These are phyloP conservation scores for Cotesia vestalis DNA, from an alignment of 1,140 invertebrate genomes.

Conservation along the genomic window DNA sequence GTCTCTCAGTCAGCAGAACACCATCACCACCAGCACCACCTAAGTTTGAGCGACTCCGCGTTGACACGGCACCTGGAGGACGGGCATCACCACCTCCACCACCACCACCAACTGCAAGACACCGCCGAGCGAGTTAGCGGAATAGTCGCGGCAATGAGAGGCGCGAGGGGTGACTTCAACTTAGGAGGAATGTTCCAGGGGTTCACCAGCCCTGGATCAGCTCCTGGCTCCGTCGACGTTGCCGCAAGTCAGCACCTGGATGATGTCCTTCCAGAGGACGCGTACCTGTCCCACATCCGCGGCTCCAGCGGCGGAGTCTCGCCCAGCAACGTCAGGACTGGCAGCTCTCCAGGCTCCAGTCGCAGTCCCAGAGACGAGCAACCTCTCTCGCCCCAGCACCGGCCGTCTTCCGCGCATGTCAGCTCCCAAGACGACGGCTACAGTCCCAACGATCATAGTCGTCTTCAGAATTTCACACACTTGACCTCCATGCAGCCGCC, in stretches of 20 bases:
- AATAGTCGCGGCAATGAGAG: slow-evolving; percentile 53
- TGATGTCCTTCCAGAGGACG: slow-evolving; percentile 51
- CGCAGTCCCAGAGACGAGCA: slow-evolving; percentile 58
- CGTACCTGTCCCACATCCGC: slow-evolving; percentile 54
- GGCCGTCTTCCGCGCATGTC: slow-evolving; percentile 34
- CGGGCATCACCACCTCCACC: no score
- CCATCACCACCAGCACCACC: slow-evolving; percentile 48
- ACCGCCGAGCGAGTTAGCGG: slow-evolving; percentile 44
- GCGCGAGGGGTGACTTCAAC: slow-evolving; percentile 45
- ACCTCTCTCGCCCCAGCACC: slow-evolving; percentile 49
- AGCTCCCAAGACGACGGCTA: slow-evolving; percentile 45
- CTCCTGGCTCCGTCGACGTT: slow-evolving; percentile 25
- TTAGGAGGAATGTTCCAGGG: slow-evolving; percentile 50
- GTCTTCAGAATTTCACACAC: slow-evolving; percentile 59
- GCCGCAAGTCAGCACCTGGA: slow-evolving; percentile 51
- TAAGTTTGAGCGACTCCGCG: slow-evolving; percentile 33
- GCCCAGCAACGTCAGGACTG: slow-evolving; percentile 51
- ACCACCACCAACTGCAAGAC: slow-evolving; percentile 27
- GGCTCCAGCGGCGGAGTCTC: slow-evolving; percentile 41
- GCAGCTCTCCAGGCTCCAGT: slow-evolving; percentile 58
- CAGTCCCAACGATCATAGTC: slow-evolving; percentile 53
- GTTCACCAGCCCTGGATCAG: slow-evolving; percentile 25
- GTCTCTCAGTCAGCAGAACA: slow-evolving; percentile 55
- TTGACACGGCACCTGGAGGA: slow-evolving; percentile 15
- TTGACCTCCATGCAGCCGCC: slow-evolving; percentile 59